Base-by-base conservation (phyloP, 2,888 invertebrate genomes). In the Leptopilina syphax region DNA sequence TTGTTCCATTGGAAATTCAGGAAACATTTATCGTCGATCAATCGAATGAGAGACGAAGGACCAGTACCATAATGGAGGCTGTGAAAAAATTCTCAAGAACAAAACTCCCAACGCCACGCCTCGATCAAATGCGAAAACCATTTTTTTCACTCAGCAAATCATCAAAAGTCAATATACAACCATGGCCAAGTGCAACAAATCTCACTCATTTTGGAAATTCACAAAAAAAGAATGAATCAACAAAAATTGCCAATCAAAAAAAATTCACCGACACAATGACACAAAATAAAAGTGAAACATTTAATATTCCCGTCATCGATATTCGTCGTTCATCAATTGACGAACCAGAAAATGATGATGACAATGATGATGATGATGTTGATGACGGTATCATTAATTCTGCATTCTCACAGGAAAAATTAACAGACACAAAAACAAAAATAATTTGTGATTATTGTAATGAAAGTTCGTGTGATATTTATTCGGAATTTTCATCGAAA, bases 141-240 rank as follows among this genome's bases (percentile, higher is more conserved):
- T 90, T 91, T 76, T 86, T 90, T 57, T 82, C 86, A 0, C 24
- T 85, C 9, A 78, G 84, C 0, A 88, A 86, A 57, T 80, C 86
- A 0, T 77, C 89, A 0, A 88, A 85, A 65, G 78, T 88, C 7
- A 84, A 84, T 77, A 79, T 90, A 10, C 88, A 88, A 47, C 90
- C 91, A 8, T 91, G 90, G 90, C 89, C 92, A 4, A 91, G 91
- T 80, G 87, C 90, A n/a, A 88, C 89, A 1, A 91, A 88, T 81
- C 84, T 92, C 0, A 86, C 86, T 44, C 84, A 79, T 8, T 54
- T 83, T 3, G 65, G 76, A 5, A 83, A 81, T 44, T 85, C 63
- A 78, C 82, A 76, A 54, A 80, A 70, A 54, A 80, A 79, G 24
- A 27, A 44, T 5, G 67, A 63, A 34, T 34, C 34, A 34, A 34